Conservation (phyloP, 2,888 invertebrate species). For the Sericinus montela region DNA sequence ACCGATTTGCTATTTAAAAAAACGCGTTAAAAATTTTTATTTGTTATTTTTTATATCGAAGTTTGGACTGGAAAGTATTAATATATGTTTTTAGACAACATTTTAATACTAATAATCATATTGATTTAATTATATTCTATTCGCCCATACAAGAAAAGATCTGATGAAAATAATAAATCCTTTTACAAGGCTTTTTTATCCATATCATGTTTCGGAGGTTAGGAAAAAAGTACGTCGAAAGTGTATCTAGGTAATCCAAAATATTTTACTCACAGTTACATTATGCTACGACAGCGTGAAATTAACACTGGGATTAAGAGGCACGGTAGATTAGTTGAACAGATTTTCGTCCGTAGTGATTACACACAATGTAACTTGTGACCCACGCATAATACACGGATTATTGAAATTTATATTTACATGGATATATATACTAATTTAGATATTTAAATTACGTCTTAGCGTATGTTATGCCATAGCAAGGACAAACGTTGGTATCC, state of each 20-base stretch:
- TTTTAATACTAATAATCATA: too few species aligned
- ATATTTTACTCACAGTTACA: constrained; percentile 13
- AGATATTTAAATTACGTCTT: too few species aligned
- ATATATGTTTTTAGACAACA: too few species aligned
- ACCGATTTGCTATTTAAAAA: too few species aligned
- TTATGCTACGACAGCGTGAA: constrained; percentile 13
- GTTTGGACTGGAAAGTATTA: too few species aligned
- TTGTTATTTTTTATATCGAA: too few species aligned
- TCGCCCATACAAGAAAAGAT: constrained; percentile 5
- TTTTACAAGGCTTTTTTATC: constrained; percentile 7
- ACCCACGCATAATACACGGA: constrained; percentile 3
- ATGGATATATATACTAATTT: not conserved
- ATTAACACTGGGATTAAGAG: constrained; percentile 14
- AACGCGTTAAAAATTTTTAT: too few species aligned
- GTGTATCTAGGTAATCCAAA: constrained; percentile 3
- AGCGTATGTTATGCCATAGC: too few species aligned
- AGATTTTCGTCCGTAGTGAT: constrained; percentile 11
- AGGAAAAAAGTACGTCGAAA: constrained; percentile 13
- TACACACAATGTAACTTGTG: constrained; percentile 10
- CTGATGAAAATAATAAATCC: constrained; percentile 9
- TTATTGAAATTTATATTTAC: not conserved
- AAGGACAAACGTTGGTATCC: too few species aligned
- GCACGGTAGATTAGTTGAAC: constrained; percentile 7
- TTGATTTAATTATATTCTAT: too few species aligned
- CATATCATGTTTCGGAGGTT: constrained; percentile 7